A percentile compares a stretch with the other conserved stretches of the same genome.
Evolutionary conservation across 2,113 vertebrate genomes (phyloP).

Genomic region (Syngnathoides biaculeatus): DNA sequence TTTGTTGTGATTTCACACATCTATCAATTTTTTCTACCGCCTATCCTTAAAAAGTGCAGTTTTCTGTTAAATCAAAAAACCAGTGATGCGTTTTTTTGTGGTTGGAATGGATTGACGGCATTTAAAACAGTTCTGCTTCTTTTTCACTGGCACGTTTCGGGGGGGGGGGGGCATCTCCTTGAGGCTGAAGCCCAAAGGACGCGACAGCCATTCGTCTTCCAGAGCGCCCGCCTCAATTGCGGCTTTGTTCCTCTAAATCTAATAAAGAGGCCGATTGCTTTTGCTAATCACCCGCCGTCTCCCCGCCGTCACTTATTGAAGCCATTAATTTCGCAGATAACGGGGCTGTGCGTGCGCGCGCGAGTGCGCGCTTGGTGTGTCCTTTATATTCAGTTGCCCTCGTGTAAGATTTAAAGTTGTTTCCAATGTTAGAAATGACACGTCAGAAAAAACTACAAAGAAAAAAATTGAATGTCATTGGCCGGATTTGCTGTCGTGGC

Average conservation of each 20-base stretch:
- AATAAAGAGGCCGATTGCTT: slow-evolving; percentile 70
- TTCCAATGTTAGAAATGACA: neutral
- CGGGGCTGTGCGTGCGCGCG: slow-evolving; percentile 21
- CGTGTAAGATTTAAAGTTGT: neutral
- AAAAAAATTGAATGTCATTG: neutral
- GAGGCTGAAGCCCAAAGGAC: slow-evolving; percentile 30
- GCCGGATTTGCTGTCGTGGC: neutral
- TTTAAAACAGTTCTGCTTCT: neutral
- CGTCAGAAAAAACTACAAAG: neutral
- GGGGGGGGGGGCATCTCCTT: slow-evolving; percentile 25
- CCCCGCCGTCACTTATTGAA: slow-evolving; percentile 66
- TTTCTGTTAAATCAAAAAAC: too few species aligned
- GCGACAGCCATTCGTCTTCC: slow-evolving; percentile 53
- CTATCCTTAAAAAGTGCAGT: too few species aligned
- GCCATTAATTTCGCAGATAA: slow-evolving; percentile 70
- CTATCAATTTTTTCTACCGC: too few species aligned
- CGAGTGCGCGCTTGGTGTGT: neutral
- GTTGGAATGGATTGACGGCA: neutral
- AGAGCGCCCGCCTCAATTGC: slow-evolving; percentile 47
- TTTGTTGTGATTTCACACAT: too few species aligned
- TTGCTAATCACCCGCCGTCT: slow-evolving; percentile 67
- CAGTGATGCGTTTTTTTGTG: too few species aligned
- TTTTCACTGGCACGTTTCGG: neutral
- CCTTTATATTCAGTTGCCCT: neutral
- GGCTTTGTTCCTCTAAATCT: slow-evolving; percentile 71